These are phyloP conservation scores for Spilosoma lubricipeda DNA, from an alignment of 2,888 invertebrate species.

Conservation along the genomic window DNA sequence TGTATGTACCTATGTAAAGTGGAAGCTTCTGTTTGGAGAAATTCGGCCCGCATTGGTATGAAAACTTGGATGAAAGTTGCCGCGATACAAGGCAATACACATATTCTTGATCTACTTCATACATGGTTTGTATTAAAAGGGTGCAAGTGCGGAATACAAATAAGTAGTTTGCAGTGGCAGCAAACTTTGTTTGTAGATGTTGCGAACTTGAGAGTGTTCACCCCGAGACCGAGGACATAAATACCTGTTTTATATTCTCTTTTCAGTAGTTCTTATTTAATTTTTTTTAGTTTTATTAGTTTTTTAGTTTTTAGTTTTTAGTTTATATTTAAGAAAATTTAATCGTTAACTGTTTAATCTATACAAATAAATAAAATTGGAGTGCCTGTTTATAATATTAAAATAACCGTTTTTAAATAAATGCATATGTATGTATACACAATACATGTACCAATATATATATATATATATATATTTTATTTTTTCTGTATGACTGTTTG, in stretches of 20 bases:
- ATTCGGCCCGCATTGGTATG: slow-evolving; percentile 53
- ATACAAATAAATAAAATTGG: too few relatives aligned
- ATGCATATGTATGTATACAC: too few relatives aligned
- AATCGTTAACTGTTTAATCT: neutral
- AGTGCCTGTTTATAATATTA: too few relatives aligned
- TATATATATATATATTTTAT: too few relatives aligned
- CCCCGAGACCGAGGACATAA: neutral
- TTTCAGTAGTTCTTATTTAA: neutral
- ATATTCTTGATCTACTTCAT: slow-evolving; percentile 47
- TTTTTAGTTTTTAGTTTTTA: too few relatives aligned
- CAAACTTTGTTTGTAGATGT: slow-evolving; percentile 7
- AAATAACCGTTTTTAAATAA: too few relatives aligned
- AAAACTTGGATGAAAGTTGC: slow-evolving; percentile 53
- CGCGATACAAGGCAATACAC: slow-evolving; percentile 48
- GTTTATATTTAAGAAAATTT: too few relatives aligned
- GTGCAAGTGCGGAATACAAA: slow-evolving; percentile 34
- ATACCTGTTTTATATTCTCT: neutral
- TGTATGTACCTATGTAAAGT: slow-evolving; percentile 40
- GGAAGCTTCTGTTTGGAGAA: slow-evolving; percentile 48
- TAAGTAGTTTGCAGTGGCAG: slow-evolving; percentile 33
- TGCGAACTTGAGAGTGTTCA: neutral
- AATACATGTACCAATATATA: too few relatives aligned
- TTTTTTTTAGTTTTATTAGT: too few relatives aligned
- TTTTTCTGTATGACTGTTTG: too few relatives aligned
- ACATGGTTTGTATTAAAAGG: slow-evolving; percentile 43